A percentile compares a stretch with the other conserved stretches of the same genome.
These are phyloP conservation scores for Drosophila engyochracea DNA, from an alignment of 2,888 invertebrate genomes.

Conservation along the genomic window DNA sequence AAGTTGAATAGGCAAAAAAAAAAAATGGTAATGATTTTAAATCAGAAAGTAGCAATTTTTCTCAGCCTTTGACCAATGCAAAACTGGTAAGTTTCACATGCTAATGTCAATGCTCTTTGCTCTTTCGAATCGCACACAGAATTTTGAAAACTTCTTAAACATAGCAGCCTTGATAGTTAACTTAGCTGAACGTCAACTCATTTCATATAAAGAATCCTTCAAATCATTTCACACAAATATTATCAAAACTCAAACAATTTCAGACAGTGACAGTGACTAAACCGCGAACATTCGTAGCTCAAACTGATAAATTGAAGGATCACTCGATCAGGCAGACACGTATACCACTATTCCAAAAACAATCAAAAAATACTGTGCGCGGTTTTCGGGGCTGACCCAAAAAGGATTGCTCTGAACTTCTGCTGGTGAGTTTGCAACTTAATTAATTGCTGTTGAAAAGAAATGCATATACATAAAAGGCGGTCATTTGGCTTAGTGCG, in stretches of 20 bases:
- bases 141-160: background rate
- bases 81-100: too few species aligned
- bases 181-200: slow-evolving; percentile 27
- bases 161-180: slow-evolving; percentile 22
- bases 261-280: background rate
- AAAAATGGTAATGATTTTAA: too few species aligned
- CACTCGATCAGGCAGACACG: background rate
- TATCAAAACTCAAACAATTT: slow-evolving; percentile 23
- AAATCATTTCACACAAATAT: slow-evolving; percentile 29
- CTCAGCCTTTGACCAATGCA: background rate
- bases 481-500: background rate
- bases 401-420: background rate
- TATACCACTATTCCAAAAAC: background rate
- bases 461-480: background rate
- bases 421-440: slow-evolving; percentile 25
- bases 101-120: background rate
- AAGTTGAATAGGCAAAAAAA: background rate
- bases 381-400: background rate
- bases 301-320: background rate
- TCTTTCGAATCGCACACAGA: background rate
- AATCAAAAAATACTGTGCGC: background rate
- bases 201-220: slow-evolving; percentile 9
- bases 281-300: background rate
- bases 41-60: background rate
- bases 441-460: background rate